Evolutionary conservation across 1,140 invertebrate species (phyloP).

Genomic region (Drosophila leontia): DNA sequence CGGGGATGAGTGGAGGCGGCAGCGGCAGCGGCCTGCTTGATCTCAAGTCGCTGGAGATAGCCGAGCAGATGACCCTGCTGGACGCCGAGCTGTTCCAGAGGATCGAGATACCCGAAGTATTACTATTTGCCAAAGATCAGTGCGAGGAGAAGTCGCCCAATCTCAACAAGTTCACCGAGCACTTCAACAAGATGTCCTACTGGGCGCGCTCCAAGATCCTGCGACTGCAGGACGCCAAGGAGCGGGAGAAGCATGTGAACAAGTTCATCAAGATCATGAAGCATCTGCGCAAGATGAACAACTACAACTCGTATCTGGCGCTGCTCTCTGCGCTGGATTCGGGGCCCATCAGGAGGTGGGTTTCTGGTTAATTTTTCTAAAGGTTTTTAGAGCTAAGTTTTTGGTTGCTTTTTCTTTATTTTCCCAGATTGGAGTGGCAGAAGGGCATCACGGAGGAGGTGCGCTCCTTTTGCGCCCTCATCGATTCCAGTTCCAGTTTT

Average conservation of each 20-base stretch:
- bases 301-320: conserved; percentile 99
- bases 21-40: conserved; percentile 89
- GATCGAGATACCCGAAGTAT: conserved; percentile 98
- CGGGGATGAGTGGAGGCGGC: neutral
- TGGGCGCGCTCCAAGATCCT: conserved; percentile 95
- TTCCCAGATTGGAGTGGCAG: conserved; percentile 95
- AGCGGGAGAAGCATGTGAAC: conserved; percentile 97
- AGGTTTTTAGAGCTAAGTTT: no score
- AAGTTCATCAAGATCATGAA: conserved; percentile 99
- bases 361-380: neutral
- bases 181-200: conserved; percentile 99
- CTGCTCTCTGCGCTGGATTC: conserved; percentile 98
- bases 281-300: conserved; percentile 97
- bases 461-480: conserved; percentile 97
- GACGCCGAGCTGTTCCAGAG: conserved; percentile 98
- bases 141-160: conserved; percentile 98
- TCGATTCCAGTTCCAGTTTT: conserved; percentile 98
- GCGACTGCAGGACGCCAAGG: conserved; percentile 93
- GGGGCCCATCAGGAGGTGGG: conserved; percentile 92
- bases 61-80: conserved; percentile 99
- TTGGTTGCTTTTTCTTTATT: neutral
- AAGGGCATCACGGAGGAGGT: conserved; percentile 96
- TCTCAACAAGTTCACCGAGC: conserved; percentile 98
- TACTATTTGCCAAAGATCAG: conserved; percentile 98
- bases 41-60: conserved; percentile 94